A percentile compares a stretch with the other conserved stretches of the same genome.
Conservation (phyloP, 2,888 invertebrate species). For the Vesta saturnalis region DNA sequence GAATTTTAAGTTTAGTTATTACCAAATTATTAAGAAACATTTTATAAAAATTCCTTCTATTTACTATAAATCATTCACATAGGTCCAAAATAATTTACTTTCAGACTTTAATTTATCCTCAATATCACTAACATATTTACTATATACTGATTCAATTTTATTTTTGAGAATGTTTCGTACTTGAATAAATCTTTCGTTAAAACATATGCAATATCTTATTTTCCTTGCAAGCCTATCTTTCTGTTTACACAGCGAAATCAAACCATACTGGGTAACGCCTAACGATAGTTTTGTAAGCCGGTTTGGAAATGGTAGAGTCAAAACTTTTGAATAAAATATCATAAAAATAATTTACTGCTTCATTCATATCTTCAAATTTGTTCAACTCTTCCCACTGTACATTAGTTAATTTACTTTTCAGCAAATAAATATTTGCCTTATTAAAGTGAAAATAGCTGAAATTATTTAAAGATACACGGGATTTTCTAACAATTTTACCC, state of each 20-base stretch:
- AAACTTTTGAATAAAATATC: background rate
- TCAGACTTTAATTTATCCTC: no score
- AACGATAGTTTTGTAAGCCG: background rate
- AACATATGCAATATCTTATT: background rate
- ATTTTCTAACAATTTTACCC: no score
- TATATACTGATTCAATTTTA: no score
- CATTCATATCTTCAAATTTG: no score
- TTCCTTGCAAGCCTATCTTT: background rate
- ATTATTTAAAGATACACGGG: no score
- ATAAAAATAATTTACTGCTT: background rate
- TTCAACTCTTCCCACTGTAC: background rate
- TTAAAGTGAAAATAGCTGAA: no score
- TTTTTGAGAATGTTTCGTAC: background rate
- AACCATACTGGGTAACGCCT: background rate
- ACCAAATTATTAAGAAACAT: no score
- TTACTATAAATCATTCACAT: background rate
- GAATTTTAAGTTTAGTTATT: no score
- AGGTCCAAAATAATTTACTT: background rate
- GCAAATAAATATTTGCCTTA: no score
- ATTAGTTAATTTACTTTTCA: background rate
- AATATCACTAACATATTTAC: no score
- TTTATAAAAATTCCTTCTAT: no score
- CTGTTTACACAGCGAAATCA: no score
- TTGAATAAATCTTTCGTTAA: background rate
- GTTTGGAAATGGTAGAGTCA: background rate